Evolutionary conservation across 1,140 invertebrate genomes (phyloP), one percentile per base, ranked within the genome.

Genomic region (Micrasema longulum): DNA sequence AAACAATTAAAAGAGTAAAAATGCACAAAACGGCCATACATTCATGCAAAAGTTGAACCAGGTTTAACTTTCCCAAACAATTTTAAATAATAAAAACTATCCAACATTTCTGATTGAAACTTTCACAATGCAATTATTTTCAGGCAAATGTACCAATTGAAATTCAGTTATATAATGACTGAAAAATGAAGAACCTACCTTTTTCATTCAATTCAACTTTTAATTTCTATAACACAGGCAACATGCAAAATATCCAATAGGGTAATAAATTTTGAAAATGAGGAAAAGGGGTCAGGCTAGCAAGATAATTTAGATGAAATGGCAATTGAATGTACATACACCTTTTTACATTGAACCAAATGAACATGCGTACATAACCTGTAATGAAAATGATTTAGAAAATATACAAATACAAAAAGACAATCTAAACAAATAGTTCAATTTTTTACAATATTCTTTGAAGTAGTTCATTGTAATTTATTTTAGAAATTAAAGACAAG

Each of bases 291-390:
- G 26, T 31, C 26, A 31, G 26, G 26, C 7, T 31, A 31, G 26
- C 7, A 31, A 4, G 26, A 31, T 31, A 31, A 31, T 4, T 31
- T n/a, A n/a, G 26, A 31, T 31, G 26, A 31, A 2, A 47, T 47
- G 45, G n/a, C 5, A 1, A n/a, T 47, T 47, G 45, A 14, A 47
- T 16, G 18, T n/a, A 11, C 1, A 4, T 31, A 31, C 26, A 31
- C 7, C 12, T 36, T 35, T 6, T 38, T 18, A 57, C 53, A 75
- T 50, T 71, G 69, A 75, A 71, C 50, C 63, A 75, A 71, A 71
- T 68, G n/a, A 63, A 70, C 73, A 75, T 75, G 73, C 73, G 73
- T 48, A 75, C 55, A 62, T 47, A 71, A 75, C 73, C 73, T 71
- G 72, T 26, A 65, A 55, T 20, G 53, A n/a, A 31, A 31, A 31